Base-by-base conservation (phyloP, 1,140 invertebrate species). In the Drosophila ogumai region DNA sequence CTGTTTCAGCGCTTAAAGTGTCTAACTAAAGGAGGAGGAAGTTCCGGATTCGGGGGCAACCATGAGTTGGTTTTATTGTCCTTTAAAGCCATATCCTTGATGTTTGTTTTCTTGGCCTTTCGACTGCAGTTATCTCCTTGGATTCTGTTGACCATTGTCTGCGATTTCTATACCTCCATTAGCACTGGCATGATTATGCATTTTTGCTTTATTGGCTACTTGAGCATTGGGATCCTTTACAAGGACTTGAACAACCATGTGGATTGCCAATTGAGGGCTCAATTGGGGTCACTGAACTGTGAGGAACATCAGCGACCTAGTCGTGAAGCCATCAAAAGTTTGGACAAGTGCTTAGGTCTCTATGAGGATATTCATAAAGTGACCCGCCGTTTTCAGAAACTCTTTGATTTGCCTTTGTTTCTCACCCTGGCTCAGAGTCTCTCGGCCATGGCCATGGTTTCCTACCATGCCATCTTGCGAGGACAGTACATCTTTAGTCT, bases 361-460 rank as follows among this genome's bases (percentile, higher is more conserved):
- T 90, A 90, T 46, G 75, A 85, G 17, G 74, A 67, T 13, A 73
- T 90, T 3, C 64, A 85, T 1, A 32, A 43, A 5, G 38, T 78
- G 28, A 31, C 54, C 3, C n/a, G 36, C 0, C 12, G 8, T 1
- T 85, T 90, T 9, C 69, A 81, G 8, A 41, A 22, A 10, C 47
- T 90, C 1, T 81, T 90, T 6, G 69, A 90, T 31, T 7, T 79
- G 1, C 81, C 84, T 0, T 49, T 90, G 0, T 90, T 69, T n/a
- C 6, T 79, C 0, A 58, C 22, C 0, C 13, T 90, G 1, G 6
- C 63, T 0, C 74, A 72, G 32, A 68, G 28, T 6, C 63, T 73
- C 1, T 32, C 61, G 4, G 64, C 55, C 38, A 81, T 85, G 59
- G 47, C 71, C 0, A 25, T 81, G 25, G 40, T 66, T 6, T 43